Conservation (phyloP, 2,113 vertebrate species). For the Peromyscus polionotus region DNA sequence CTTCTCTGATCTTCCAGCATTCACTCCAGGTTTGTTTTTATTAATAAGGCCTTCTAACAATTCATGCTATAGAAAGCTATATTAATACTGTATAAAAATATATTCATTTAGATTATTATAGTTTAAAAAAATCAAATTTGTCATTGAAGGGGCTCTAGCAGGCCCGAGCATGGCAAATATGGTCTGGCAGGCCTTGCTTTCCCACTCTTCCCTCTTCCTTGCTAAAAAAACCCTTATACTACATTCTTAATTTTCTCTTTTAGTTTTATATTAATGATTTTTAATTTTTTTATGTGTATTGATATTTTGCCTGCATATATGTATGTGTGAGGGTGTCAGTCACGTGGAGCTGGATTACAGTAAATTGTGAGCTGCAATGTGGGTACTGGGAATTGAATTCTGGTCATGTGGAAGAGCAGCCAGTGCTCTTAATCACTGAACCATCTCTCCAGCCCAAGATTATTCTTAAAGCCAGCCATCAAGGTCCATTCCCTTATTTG, state of each 20-base stretch:
- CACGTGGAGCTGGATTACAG: not conserved
- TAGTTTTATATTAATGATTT: not conserved
- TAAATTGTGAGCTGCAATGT: not conserved
- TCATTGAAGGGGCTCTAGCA: not conserved
- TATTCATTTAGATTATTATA: conserved; percentile 44
- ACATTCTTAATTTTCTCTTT: not conserved
- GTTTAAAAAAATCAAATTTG: not conserved
- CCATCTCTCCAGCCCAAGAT: not conserved
- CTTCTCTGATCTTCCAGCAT: too few species aligned
- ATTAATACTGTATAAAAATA: not conserved
- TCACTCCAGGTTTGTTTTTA: too few species aligned
- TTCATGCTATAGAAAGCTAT: not conserved
- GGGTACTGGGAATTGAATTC: not conserved
- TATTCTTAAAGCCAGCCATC: not conserved
- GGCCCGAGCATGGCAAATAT: not conserved
- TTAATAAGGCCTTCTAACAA: too few species aligned
- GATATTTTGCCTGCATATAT: not conserved
- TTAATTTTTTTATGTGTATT: not conserved
- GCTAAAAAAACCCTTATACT: not conserved
- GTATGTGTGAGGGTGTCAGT: not conserved
- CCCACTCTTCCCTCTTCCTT: not conserved
- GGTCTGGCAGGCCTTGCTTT: not conserved
- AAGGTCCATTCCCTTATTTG: not conserved
- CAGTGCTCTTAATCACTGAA: not conserved
- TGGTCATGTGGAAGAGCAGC: not conserved